Conservation (phyloP, 2,797 vertebrate species). For the Oryzias sinensis region DNA sequence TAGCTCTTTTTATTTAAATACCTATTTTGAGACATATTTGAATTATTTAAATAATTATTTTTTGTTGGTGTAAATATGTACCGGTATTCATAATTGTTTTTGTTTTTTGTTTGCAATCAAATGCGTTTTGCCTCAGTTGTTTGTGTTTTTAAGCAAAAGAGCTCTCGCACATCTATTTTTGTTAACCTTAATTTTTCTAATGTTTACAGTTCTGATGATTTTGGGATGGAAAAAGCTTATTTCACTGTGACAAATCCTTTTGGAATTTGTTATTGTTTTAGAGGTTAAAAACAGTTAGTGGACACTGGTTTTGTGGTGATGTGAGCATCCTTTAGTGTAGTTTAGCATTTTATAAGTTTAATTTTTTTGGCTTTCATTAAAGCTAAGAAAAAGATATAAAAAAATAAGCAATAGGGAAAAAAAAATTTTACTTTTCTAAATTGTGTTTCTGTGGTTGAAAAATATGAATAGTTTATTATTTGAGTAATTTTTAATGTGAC, state of each 20-base stretch:
- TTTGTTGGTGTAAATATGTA: neutral
- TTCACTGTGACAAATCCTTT: slow-evolving; percentile 18
- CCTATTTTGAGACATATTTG: slow-evolving; percentile 27
- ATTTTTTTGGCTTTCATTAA: neutral
- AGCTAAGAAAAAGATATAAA: no score
- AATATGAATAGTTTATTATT: slow-evolving; percentile 19
- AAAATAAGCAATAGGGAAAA: no score
- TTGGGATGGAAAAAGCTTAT: neutral
- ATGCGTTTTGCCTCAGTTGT: slow-evolving; percentile 20
- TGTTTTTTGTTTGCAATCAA: slow-evolving; percentile 8
- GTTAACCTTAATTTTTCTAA: neutral
- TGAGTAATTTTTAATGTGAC: slow-evolving; percentile 2
- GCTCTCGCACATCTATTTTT: slow-evolving; percentile 15
- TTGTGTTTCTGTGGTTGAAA: slow-evolving; percentile 13
- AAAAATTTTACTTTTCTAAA: slow-evolving; percentile 1
- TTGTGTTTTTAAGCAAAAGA: slow-evolving; percentile 25
- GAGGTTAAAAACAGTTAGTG: slow-evolving; percentile 18
- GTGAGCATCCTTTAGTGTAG: slow-evolving; percentile 16
- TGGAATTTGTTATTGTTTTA: slow-evolving; percentile 6
- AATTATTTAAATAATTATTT: slow-evolving; percentile 34
- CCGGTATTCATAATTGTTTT: slow-evolving; percentile 12
- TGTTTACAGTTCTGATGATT: neutral
- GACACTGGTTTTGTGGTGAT: slow-evolving; percentile 11
- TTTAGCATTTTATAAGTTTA: slow-evolving; percentile 14
- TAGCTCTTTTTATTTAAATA: slow-evolving; percentile 35